These are phyloP conservation scores for Thalassoma bifasciatum DNA, from an alignment of 2,113 vertebrate species.

Conservation along the genomic window DNA sequence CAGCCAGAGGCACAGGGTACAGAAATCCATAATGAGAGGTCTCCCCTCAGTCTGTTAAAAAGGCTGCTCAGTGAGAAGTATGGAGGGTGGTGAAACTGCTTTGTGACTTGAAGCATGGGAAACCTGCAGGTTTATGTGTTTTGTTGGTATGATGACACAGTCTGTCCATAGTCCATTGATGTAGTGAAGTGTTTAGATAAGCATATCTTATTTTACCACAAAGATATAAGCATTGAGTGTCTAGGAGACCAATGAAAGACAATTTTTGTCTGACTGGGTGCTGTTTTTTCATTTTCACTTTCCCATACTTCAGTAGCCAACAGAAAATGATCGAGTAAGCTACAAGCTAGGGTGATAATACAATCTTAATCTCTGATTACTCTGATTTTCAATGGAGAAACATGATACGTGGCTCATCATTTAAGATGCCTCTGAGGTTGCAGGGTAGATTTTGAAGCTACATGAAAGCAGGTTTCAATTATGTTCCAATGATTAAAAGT, in stretches of 20 bases:
- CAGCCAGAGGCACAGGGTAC: slow-evolving; percentile 5
- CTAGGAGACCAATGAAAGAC: not conserved
- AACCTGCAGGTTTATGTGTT: slow-evolving; percentile 2
- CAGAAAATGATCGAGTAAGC: not conserved
- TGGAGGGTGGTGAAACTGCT: not conserved
- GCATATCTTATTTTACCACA: not conserved
- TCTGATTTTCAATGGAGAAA: slow-evolving; percentile 15
- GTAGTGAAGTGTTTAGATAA: not conserved
- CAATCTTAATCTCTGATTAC: not conserved
- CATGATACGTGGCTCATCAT: not conserved
- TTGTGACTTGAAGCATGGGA: not conserved
- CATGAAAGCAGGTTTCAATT: slow-evolving; percentile 9
- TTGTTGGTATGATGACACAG: not conserved
- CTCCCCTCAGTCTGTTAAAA: slow-evolving; percentile 7
- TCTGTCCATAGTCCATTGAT: not conserved
- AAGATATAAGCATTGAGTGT: not conserved
- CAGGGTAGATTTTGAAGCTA: not conserved
- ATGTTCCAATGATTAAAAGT: slow-evolving; percentile 41
- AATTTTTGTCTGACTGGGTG: not conserved
- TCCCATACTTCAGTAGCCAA: slow-evolving; percentile 7
- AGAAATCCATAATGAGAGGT: slow-evolving; percentile 2
- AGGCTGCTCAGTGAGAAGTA: not conserved
- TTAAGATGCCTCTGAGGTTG: too few relatives aligned
- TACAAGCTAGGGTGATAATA: not conserved
- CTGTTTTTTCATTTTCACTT: slow-evolving; percentile 9